Evolutionary conservation across 2,888 invertebrate species (phyloP), one percentile per base, ranked within the genome.

Genomic region (Mimas tiliae): DNA sequence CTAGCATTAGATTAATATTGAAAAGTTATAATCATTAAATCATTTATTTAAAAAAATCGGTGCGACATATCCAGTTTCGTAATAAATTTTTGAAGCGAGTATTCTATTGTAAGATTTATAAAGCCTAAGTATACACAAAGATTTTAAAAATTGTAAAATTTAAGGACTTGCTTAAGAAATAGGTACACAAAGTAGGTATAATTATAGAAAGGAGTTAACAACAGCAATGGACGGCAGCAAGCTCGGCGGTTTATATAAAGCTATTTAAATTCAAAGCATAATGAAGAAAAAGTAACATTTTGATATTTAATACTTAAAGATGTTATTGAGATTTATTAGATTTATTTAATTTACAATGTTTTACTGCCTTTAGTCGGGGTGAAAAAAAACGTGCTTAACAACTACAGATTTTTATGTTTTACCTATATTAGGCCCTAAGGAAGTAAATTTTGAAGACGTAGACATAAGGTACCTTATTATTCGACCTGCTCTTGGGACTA

Each of bases 221-320:
- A 74, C 77, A 81, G 81, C 81, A 84, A 82, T 91, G 91, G 91
- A 92, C 91, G 91, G 91, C 80, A 84, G 87, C 83, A 88, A 89
- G 88, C 89, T 87, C 83, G 73, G 58, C 62, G 62, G 45, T 63
- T 63, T 48, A 21, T 48, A 48, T 27, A 47, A 33, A 47, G 47
- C 27, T 63, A 53, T 53, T 8, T 42, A 48, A 47, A 14, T 45
- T 63, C 33, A 63, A 47, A 63, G 47, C 48, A 47, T 33, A 33
- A 14, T n/a, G 0, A 47, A 14, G 14, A 45, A n/a, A 45, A 63
- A 33, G 19, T 27, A 48, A 48, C 34, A 19, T 19, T 55, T 38
- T n/a, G n/a, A n/a, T n/a, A n/a, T n/a, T n/a, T n/a, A n/a, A n/a
- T n/a, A n/a, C n/a, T n/a, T 55, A 14, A 33, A 11, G 4, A 38